Evolutionary conservation across 2,888 invertebrate genomes (phyloP), one percentile per base, ranked within the genome.

Genomic region (Drosophila hawaiiensis): DNA sequence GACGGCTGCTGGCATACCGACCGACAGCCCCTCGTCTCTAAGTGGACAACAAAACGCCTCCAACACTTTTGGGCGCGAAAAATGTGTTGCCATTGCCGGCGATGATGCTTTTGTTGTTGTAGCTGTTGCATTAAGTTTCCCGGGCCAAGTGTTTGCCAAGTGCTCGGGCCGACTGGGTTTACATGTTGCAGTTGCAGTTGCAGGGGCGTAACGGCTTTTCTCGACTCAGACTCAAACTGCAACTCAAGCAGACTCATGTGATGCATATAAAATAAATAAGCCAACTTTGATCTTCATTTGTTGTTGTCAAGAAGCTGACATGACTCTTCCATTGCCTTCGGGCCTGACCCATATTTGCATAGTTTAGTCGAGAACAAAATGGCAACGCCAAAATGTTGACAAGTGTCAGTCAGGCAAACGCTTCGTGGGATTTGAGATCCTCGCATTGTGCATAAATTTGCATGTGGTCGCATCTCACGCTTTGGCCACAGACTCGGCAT

Each of bases 31-130:
- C 82, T 77, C 80, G 82, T 86, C 87, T 89, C 86, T 82, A 89
- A 85, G 84, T 85, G 85, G 85, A 85, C 86, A 86, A 87, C 86
- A 86, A 89, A 89, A 89, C 90, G 90, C 88, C 87, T 88, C 85
- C 89, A 90, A 87, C 87, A 87, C 85, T 85, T 88, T 88, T 80
- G 85, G 88, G 84, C 85, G 87, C 85, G 85, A 87, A 82, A 86
- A 90, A 88, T 88, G 85, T 89, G 85, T 87, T 89, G 88, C 86
- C 80, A 74, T 83, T 81, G 85, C 80, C 56, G 74, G 49, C 63
- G 65, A 73, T 55, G 73, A 35, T 68, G 56, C 47, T 47, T 33
- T 43, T 50, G 55, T 22, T 65, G 61, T 22, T 54, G 59, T 31
- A 58, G 53, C 35, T 61, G 76, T 60, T 66, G 70, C 56, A 58